Base-by-base conservation (phyloP, 1,140 invertebrate genomes). In the Drosophila busckii region DNA sequence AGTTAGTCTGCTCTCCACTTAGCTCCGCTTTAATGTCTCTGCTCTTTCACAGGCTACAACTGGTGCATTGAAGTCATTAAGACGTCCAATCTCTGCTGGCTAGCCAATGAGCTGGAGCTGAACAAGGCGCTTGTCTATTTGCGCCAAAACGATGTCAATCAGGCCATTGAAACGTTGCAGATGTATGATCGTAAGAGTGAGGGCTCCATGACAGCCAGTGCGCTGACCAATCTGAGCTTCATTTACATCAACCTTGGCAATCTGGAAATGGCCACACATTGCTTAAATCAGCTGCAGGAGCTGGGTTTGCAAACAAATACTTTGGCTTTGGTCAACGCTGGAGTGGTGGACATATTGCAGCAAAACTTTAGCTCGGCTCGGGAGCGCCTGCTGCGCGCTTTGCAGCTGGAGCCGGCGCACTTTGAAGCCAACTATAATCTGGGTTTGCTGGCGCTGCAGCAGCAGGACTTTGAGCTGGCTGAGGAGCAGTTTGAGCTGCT, bases 371-470 rank as follows among this genome's bases (percentile, higher is more conserved):
- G 94, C 53, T 91, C 92, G 76, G 95, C 96, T 0, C 90, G 92
- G 53, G 91, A 94, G 73, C 92, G 92, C 73, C 94, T 95, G 70
- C 89, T 91, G 35, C 92, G 92, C 60, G 96, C 96, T 0, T 83
- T 97, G 31, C 91, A 94, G 46, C 93, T 93, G 69, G 95, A 97
- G 71, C 91, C 94, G 0, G 93, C 92, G 13, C 96, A 94, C 86
- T 92, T 97, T 17, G 96, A 98, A 89, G 97, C 95, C 4, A 88
- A 97, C n/a, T 98, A 96, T 80, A 97, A 98, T 89, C 88, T 97
- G 42, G 95, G 94, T 17, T 86, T 97, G 37, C 89, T 92, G 10
- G 91, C 94, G 41, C 91, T 92, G 54, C 92, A 95, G 60, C 93
- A 96, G 84, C 69, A 83, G 26, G 76, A 86, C 93, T 32, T 87